Base-by-base conservation (phyloP, 2,113 vertebrate species). In the Protomyctophum bolini region DNA sequence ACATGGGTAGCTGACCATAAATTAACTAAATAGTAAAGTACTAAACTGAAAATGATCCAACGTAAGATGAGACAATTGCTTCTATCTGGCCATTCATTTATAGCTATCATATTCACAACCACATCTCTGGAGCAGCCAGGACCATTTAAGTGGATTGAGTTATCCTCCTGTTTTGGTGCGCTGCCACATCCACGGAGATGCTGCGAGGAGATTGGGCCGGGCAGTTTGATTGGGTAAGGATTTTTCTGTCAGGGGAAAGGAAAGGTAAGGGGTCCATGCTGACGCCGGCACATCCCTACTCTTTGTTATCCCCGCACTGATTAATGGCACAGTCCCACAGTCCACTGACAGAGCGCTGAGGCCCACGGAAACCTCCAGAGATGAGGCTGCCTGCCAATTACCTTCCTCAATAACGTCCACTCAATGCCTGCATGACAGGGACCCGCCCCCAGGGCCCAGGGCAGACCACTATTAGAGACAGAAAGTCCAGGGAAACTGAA, bases 371-470 rank as follows among this genome's bases (percentile, higher is more conserved):
- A 89, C 85, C 87, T 88, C 87, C 72, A 83, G 89, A 91, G 89
- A 91, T 87, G 86, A 85, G 73, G 73, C 87, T 69, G 63, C 71
- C 82, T 87, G 84, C 89, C 90, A 91, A 90, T 93, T 92, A 92
- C 86, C 84, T 87, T 85, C 87, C 84, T 91, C 88, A 90, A 89
- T 89, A 91, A 90, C 72, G 76, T 86, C 76, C 68, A 65, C 83
- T 91, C 81, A 63, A 84, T 91, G 84, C 61, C 82, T 83, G 83
- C 89, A 84, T 84, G 83, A 90, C 87, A 88, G 77, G 54, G 54
- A 83, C 57, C 75, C 49, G 49, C 77, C 83, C 70, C 85, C n/a
- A 8, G 77, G 84, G 84, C 80, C 73, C 73, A 46, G 72, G 80
- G 70, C 52, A 49, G 77, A 75, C 68, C 15, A 56, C 75, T 82